phyloP scores from a whole-genome alignment of 2,113 vertebrate species.

The Nesoenas mayeri region DNA sequence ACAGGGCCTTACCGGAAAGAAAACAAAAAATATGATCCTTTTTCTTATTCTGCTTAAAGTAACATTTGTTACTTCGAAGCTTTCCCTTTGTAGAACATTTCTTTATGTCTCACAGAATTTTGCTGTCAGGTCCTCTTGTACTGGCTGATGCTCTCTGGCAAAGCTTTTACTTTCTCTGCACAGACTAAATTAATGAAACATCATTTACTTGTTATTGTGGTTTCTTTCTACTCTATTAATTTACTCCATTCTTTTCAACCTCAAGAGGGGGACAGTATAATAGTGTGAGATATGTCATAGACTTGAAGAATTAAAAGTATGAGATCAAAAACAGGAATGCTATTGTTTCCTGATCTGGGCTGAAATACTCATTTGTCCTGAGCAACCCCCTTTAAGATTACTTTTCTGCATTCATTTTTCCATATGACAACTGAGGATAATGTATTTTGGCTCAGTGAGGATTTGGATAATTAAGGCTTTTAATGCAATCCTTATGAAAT shows the following conservation, averaged over 20 bases:
- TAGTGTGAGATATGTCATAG: background rate
- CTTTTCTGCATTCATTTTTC: background rate
- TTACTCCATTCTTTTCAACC: background rate
- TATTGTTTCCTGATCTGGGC: background rate
- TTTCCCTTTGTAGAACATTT: background rate
- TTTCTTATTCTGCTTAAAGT: background rate
- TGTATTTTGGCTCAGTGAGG: background rate
- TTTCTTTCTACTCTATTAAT: background rate
- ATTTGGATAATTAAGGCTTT: conserved; percentile 12
- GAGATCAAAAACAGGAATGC: background rate
- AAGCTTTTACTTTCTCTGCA: background rate
- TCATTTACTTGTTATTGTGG: background rate
- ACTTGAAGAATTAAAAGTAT: background rate
- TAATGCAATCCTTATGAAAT: background rate
- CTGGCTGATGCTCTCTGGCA: background rate
- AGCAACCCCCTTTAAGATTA: background rate
- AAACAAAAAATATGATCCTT: background rate
- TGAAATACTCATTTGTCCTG: background rate
- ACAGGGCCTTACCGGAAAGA: background rate
- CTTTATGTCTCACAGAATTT: background rate
- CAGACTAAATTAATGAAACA: background rate
- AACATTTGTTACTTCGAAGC: background rate
- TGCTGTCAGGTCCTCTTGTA: background rate
- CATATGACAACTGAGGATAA: background rate
- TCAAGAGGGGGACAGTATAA: background rate